Conservation (phyloP, 2,888 invertebrate genomes). For the Stramonita haemastoma region DNA sequence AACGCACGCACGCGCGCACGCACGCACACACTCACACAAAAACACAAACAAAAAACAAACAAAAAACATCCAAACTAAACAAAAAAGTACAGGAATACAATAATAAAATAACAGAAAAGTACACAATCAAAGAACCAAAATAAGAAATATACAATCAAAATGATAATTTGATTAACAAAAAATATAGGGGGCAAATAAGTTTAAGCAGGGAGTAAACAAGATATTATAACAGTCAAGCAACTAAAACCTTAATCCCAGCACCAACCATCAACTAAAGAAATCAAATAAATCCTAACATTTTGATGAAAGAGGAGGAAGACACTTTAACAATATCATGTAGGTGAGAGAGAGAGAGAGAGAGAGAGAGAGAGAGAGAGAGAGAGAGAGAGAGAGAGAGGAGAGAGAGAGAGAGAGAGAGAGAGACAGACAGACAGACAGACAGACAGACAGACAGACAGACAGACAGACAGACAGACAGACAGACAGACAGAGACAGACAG, state of each 20-base stretch:
- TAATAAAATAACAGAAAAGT: no score
- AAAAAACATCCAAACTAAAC: not conserved
- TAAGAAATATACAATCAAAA: no score
- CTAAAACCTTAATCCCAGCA: not conserved
- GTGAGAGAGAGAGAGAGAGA: not conserved
- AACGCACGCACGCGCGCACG: not conserved
- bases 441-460: not conserved
- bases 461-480: not conserved
- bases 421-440: not conserved
- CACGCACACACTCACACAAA: not conserved
- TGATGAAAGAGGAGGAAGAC: not conserved
- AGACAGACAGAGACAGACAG: not conserved
- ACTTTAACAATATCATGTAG: not conserved
- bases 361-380: not conserved
- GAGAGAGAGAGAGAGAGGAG: not conserved
- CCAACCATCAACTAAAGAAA: no score
- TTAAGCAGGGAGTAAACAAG: not conserved
- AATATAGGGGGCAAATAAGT: not conserved
- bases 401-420: not conserved
- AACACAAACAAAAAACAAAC: not conserved
- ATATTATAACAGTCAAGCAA: not conserved
- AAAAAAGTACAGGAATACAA: no score
- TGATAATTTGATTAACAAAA: not conserved
- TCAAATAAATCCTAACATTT: no score
- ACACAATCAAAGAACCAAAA: no score